Conservation (phyloP, 2,113 vertebrate genomes). For the Gallinago undulata region DNA sequence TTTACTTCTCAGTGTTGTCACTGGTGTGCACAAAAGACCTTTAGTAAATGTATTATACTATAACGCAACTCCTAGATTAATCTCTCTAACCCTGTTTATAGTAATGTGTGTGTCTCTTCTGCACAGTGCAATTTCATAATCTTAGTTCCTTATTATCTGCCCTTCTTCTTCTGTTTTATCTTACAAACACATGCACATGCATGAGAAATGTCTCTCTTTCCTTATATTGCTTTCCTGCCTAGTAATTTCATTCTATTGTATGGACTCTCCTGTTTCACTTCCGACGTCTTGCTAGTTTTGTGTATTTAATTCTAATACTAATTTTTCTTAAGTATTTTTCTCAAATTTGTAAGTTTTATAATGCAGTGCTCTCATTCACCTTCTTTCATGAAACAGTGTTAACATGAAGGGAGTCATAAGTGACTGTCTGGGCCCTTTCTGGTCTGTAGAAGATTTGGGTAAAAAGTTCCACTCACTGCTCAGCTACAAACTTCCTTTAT, state of each 20-base stretch:
- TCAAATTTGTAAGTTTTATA: background rate
- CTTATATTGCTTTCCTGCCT: background rate
- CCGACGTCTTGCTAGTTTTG: accelerated
- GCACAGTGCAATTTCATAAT: background rate
- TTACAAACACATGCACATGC: background rate
- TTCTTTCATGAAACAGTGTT: background rate
- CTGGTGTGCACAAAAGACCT: background rate
- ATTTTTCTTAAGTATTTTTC: background rate
- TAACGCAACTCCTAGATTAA: background rate
- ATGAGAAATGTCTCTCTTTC: background rate
- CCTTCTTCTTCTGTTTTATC: background rate
- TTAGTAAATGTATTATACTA: background rate
- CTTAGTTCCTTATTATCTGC: background rate
- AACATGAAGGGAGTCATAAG: background rate
- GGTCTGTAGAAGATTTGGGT: background rate
- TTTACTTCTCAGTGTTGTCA: background rate
- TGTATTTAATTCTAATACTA: background rate
- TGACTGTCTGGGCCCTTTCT: background rate
- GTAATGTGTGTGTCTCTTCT: background rate
- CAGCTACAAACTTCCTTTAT: background rate
- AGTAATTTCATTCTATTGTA: background rate
- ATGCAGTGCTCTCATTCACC: background rate
- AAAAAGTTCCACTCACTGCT: background rate
- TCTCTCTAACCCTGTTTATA: background rate
- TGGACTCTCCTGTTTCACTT: background rate